phyloP scores from a whole-genome alignment of 2,113 vertebrate genomes.

The Labrus mixtus region DNA sequence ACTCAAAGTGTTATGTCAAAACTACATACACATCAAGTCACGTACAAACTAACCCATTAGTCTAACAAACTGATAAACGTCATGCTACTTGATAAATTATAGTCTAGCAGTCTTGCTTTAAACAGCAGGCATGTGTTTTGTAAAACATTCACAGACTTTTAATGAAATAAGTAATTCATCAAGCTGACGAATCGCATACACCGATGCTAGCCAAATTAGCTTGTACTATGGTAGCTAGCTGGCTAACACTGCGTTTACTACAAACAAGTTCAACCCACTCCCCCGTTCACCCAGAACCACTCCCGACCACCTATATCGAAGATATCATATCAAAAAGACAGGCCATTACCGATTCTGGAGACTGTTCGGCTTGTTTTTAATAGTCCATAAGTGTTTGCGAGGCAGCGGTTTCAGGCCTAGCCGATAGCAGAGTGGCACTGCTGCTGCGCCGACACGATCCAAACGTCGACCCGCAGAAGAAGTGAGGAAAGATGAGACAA shows the following conservation, averaged over 20 bases:
- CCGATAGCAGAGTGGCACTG: slow-evolving; percentile 28
- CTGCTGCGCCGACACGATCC: slow-evolving; percentile 46
- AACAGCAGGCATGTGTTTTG: not conserved
- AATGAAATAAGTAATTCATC: slow-evolving; percentile 22
- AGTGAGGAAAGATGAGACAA: slow-evolving; percentile 33
- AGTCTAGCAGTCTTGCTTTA: fast-evolving
- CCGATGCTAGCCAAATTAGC: slow-evolving; percentile 50
- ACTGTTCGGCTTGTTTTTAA: slow-evolving; percentile 52
- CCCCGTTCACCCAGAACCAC: not conserved
- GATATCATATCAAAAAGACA: not conserved
- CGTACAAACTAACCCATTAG: not conserved
- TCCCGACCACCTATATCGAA: not conserved
- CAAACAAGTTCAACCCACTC: slow-evolving; percentile 25
- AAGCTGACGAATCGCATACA: slow-evolving; percentile 7
- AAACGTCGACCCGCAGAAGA: slow-evolving; percentile 38
- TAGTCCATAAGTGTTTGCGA: slow-evolving; percentile 66
- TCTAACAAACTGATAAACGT: not conserved
- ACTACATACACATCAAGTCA: not conserved
- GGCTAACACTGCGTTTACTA: slow-evolving; percentile 54
- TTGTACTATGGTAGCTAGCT: slow-evolving; percentile 28
- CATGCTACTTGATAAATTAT: fast-evolving
- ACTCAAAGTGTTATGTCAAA: not conserved
- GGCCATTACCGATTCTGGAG: slow-evolving; percentile 50
- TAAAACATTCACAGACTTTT: slow-evolving; percentile 12
- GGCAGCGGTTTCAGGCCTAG: slow-evolving; percentile 65